Evolutionary conservation across 2,888 invertebrate genomes (phyloP).

Genomic region (Drosophila hamatofila): DNA sequence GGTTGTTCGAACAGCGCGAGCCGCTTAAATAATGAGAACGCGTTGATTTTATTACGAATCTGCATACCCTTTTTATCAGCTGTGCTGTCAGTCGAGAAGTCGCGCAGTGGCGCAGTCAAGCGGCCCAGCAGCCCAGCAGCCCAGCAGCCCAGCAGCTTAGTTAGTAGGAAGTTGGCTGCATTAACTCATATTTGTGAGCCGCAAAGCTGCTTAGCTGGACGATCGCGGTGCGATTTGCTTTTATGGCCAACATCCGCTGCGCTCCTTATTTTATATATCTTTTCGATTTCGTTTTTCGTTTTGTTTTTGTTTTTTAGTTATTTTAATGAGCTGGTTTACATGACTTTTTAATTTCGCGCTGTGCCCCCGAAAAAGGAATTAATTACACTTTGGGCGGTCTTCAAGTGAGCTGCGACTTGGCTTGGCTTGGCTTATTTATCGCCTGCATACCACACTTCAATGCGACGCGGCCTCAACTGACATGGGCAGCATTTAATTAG

Average conservation of each 20-base stretch:
- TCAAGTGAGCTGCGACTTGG: conserved; percentile 28
- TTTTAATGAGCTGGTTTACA: conserved; percentile 86
- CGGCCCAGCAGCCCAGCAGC: not conserved
- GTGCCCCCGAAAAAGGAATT: conserved; percentile 84
- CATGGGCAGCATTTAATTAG: conserved; percentile 78
- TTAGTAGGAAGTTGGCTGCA: conserved; percentile 30
- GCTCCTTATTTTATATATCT: conserved; percentile 10
- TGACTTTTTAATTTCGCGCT: conserved; percentile 85
- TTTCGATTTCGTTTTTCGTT: not conserved
- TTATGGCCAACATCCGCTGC: conserved; percentile 66
- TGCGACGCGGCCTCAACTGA: conserved; percentile 67
- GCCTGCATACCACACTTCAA: conserved; percentile 75
- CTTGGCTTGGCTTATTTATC: conserved; percentile 64
- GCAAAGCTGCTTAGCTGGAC: conserved; percentile 14
- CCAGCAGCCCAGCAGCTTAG: not conserved
- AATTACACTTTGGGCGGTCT: conserved; percentile 85
- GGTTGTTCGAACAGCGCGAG: conserved; percentile 82
- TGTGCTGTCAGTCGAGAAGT: conserved; percentile 12
- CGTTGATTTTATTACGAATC: conserved; percentile 74
- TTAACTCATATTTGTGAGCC: conserved; percentile 28
- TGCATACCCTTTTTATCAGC: conserved; percentile 19
- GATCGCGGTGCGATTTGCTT: conserved; percentile 38
- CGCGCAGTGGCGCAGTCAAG: not conserved
- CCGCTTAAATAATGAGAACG: conserved; percentile 74
- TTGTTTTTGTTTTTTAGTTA: conserved; percentile 65